A percentile compares a stretch with the other conserved stretches of the same genome.
Evolutionary conservation across 1,140 invertebrate genomes (phyloP).

Genomic region (Drosophila auraria): DNA sequence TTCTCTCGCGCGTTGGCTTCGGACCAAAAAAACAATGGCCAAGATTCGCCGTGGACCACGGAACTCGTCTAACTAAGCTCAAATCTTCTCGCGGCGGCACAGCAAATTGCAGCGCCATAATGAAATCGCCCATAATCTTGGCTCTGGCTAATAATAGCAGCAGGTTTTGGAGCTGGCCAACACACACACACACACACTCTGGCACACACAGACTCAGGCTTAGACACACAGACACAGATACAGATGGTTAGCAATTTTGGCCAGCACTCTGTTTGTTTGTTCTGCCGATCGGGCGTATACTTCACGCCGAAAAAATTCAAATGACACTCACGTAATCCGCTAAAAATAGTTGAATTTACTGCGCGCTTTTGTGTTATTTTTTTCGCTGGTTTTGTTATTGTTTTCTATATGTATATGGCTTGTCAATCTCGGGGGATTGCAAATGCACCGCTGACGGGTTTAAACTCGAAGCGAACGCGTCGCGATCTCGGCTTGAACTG

Average conservation of each 20-base stretch:
- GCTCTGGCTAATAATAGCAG: slow-evolving; percentile 80
- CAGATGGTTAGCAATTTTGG: slow-evolving; percentile 61
- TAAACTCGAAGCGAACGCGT: slow-evolving; percentile 54
- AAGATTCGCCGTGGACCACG: slow-evolving; percentile 24
- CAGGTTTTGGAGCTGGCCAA: slow-evolving; percentile 72
- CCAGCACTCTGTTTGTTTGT: slow-evolving; percentile 42
- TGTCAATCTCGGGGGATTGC: slow-evolving; percentile 21
- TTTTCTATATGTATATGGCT: slow-evolving; percentile 23
- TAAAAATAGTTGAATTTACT: slow-evolving; percentile 80
- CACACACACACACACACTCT: slow-evolving; percentile 48
- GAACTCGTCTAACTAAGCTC: slow-evolving; percentile 47
- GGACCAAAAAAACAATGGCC: slow-evolving; percentile 31
- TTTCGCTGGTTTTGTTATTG: slow-evolving; percentile 26
- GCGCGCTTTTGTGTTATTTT: slow-evolving; percentile 36
- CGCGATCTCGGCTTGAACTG: slow-evolving; percentile 70
- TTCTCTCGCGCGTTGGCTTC: slow-evolving; percentile 50
- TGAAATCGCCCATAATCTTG: slow-evolving; percentile 78
- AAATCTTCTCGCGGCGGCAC: slow-evolving; percentile 43
- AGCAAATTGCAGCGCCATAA: slow-evolving; percentile 65
- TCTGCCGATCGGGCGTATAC: slow-evolving; percentile 38
- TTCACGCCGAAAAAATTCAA: slow-evolving; percentile 62
- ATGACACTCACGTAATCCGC: slow-evolving; percentile 81
- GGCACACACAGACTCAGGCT: slow-evolving; percentile 29
- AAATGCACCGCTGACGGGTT: slow-evolving; percentile 23
- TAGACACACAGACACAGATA: slow-evolving; percentile 29